phyloP scores from a whole-genome alignment of 2,888 invertebrate genomes.

The Apocheima hispidaria region DNA sequence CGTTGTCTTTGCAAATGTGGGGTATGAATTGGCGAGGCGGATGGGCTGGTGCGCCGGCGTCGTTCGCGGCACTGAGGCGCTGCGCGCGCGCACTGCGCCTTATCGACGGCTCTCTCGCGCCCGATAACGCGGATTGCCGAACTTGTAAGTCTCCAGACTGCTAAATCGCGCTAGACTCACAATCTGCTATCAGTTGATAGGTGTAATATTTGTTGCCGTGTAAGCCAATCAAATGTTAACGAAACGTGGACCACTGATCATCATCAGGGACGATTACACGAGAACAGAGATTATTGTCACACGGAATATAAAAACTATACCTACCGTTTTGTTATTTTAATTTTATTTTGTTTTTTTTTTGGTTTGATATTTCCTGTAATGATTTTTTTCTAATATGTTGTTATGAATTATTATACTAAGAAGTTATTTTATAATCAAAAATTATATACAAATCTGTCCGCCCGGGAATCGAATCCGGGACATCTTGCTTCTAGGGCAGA shows the following conservation, averaged over 20 bases:
- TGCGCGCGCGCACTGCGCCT: slow-evolving; percentile 66
- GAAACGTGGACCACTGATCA: neutral
- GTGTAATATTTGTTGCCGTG: slow-evolving; percentile 8
- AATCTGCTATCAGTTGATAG: slow-evolving; percentile 15
- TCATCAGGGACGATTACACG: too few species aligned
- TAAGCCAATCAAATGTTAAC: neutral
- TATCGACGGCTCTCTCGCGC: slow-evolving; percentile 73
- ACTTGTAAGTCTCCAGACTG: slow-evolving; percentile 50
- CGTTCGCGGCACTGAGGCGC: slow-evolving; percentile 68
- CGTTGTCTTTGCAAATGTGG: slow-evolving; percentile 49
- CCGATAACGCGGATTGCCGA: slow-evolving; percentile 72
- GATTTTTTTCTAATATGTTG: too few species aligned
- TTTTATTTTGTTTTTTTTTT: too few species aligned
- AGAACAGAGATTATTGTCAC: too few species aligned
- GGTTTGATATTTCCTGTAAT: too few species aligned
- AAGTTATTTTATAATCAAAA: too few species aligned
- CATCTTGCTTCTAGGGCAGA: too few species aligned
- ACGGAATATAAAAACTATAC: too few species aligned
- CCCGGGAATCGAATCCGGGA: too few species aligned
- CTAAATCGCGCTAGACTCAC: slow-evolving; percentile 36
- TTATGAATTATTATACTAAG: too few species aligned
- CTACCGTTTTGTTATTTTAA: too few species aligned
- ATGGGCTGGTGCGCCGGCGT: slow-evolving; percentile 65
- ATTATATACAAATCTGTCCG: too few species aligned
- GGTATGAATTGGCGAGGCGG: slow-evolving; percentile 38